Evolutionary conservation across 2,888 invertebrate genomes (phyloP).

Genomic region (Luperina nickerlii): DNA sequence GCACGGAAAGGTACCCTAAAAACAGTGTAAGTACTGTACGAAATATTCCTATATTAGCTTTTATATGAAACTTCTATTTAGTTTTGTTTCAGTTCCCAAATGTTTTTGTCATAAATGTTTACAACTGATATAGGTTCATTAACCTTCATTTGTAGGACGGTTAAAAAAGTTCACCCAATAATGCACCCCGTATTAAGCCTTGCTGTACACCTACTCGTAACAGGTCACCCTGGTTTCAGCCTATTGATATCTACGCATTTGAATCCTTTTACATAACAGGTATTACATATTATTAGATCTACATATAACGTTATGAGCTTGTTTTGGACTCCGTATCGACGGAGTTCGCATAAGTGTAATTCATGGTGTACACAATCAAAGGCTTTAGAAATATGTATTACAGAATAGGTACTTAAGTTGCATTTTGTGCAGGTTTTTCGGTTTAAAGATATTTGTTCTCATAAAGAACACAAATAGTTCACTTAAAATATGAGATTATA

Average conservation of each 20-base stretch:
- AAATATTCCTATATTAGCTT: too few species aligned
- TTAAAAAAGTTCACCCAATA: neutral
- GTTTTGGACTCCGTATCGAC: neutral
- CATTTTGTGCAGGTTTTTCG: neutral
- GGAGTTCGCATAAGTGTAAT: neutral
- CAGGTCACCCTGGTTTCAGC: neutral
- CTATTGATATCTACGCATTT: neutral
- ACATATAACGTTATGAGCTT: neutral
- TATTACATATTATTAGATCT: too few species aligned
- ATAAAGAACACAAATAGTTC: too few species aligned
- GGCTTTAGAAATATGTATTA: neutral
- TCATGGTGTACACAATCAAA: neutral
- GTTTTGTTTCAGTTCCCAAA: neutral
- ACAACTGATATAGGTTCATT: neutral
- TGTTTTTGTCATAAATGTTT: neutral
- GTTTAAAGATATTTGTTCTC: too few species aligned
- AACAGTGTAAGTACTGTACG: too few species aligned
- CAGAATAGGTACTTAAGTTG: neutral
- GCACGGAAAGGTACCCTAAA: too few species aligned
- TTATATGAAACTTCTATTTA: neutral
- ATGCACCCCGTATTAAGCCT: neutral
- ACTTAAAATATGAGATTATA: too few species aligned
- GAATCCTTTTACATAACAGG: neutral
- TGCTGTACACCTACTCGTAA: neutral
- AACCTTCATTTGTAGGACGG: neutral